Conservation (phyloP, 1,140 invertebrate species). For the Venturia canescens region DNA sequence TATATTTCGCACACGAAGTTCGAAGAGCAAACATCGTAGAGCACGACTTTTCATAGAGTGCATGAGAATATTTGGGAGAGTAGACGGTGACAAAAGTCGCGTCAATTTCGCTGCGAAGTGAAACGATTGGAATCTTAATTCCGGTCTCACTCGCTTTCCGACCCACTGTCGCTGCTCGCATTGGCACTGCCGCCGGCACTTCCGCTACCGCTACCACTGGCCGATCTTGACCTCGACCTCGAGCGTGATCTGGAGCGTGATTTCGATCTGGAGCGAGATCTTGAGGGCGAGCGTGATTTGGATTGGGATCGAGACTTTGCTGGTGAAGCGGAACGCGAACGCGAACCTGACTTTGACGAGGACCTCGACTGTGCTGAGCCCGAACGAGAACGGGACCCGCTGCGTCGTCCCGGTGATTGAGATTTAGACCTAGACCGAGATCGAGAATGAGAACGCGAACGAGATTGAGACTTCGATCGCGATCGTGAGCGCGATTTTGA, state of each 20-base stretch:
- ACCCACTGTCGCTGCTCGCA: conserved; percentile 68
- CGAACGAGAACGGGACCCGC: conserved; percentile 56
- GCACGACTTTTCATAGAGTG: not conserved
- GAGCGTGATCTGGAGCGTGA: conserved; percentile 64
- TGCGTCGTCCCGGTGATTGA: conserved; percentile 64
- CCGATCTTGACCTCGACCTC: conserved; percentile 64
- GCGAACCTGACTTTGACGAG: conserved; percentile 63
- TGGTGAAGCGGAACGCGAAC: conserved; percentile 65
- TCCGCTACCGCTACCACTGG: conserved; percentile 63
- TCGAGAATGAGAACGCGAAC: conserved; percentile 63
- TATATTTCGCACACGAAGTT: not conserved
- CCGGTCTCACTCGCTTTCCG: conserved; percentile 69
- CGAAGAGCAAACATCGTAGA: not conserved
- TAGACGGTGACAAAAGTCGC: not conserved
- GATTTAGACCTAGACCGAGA: conserved; percentile 67
- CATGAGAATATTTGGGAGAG: not conserved
- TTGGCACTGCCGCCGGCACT: conserved; percentile 67
- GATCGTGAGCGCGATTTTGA: conserved; percentile 60
- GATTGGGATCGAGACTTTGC: conserved; percentile 64
- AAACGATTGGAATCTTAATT: not conserved
- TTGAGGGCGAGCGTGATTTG: conserved; percentile 58
- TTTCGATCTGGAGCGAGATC: conserved; percentile 60
- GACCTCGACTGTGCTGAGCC: conserved; percentile 64
- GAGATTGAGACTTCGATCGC: conserved; percentile 58
- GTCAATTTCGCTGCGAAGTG: not conserved